A percentile compares a stretch with the other conserved stretches of the same genome.
phyloP scores from a whole-genome alignment of 2,797 vertebrate genomes.

The Peromyscus nudipes region DNA sequence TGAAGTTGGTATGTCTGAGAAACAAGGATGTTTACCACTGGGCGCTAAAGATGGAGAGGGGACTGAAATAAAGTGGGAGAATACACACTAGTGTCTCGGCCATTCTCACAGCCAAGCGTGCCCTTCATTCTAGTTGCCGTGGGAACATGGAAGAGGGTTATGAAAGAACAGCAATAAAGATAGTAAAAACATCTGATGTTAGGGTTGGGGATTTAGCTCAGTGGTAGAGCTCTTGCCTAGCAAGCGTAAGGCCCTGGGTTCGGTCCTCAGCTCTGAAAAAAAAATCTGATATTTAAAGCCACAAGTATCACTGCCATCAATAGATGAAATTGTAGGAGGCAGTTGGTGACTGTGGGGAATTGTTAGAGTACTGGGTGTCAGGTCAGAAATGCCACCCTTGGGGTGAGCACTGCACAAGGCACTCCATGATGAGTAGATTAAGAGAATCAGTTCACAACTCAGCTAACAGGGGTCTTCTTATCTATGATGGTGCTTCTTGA shows the following conservation, averaged over 20 bases:
- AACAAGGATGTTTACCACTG: neutral
- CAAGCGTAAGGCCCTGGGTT: too few relatives aligned
- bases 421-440: neutral
- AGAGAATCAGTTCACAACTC: neutral
- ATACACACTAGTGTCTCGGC: neutral
- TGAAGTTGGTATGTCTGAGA: neutral
- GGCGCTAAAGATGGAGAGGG: too few relatives aligned
- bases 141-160: neutral
- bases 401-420: fast-evolving
- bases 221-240: too few relatives aligned
- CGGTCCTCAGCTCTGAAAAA: too few relatives aligned
- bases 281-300: neutral
- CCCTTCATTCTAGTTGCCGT: neutral
- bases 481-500: neutral
- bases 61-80: neutral
- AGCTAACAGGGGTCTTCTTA: neutral
- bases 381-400: fast-evolving
- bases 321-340: neutral
- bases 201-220: too few relatives aligned
- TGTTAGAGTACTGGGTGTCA: neutral
- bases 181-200: neutral
- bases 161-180: neutral
- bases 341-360: neutral
- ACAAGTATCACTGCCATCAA: neutral
- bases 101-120: neutral